Conservation (phyloP, 2,113 vertebrate genomes). For the Hippocampus comes region DNA sequence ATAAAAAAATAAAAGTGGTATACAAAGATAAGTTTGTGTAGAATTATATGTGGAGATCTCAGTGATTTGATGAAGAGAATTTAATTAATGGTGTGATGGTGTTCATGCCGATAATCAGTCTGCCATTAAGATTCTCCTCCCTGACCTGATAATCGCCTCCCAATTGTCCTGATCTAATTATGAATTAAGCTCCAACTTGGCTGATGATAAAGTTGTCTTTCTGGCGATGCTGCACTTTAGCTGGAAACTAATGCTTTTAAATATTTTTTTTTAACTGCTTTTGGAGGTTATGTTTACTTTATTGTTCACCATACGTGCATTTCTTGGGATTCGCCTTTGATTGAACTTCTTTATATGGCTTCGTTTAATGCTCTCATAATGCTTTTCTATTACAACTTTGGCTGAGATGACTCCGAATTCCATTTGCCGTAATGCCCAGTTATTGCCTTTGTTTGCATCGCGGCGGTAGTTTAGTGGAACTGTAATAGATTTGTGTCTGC, state of each 20-base stretch:
- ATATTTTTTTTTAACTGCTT: conserved; percentile 4
- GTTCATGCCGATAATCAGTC: conserved; percentile 60
- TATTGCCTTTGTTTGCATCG: conserved; percentile 58
- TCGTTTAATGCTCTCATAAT: conserved; percentile 46
- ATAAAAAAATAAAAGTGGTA: background rate
- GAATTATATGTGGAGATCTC: conserved; percentile 25
- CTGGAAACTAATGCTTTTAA: too few relatives aligned
- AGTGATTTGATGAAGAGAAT: conserved; percentile 15
- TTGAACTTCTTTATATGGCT: conserved; percentile 47
- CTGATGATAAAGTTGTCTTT: conserved; percentile 53
- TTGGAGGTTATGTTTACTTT: conserved; percentile 20
- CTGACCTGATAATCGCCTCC: conserved; percentile 54
- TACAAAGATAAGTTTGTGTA: background rate
- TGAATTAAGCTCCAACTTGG: conserved; percentile 62
- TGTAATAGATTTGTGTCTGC: conserved; percentile 48
- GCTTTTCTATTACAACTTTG: conserved; percentile 51
- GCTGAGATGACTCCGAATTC: conserved; percentile 48
- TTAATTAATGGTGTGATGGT: conserved; percentile 38
- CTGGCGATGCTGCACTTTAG: background rate
- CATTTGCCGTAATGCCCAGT: conserved; percentile 49
- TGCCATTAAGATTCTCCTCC: conserved; percentile 57
- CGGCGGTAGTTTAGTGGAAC: conserved; percentile 37
- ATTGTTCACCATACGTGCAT: conserved; percentile 17
- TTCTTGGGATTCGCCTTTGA: conserved; percentile 43
- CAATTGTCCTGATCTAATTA: conserved; percentile 68